Percentiles rank a stretch among this genome's conserved stretches.
phyloP scores from a whole-genome alignment of 2,888 invertebrate genomes.

The Dichetophora obliterata region DNA sequence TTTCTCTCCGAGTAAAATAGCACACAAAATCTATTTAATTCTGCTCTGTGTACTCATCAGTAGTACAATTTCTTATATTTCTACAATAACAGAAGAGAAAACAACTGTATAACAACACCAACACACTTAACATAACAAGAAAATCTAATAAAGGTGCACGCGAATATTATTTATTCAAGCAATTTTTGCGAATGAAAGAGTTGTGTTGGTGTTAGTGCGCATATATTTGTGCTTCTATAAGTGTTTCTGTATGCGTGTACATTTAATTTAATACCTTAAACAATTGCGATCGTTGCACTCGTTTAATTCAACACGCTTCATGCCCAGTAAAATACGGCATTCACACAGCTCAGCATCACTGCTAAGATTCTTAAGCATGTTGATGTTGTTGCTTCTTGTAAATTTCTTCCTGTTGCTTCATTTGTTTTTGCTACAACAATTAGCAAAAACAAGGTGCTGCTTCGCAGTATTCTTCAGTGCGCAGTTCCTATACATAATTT shows the following conservation, averaged over 20 bases:
- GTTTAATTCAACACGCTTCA: not conserved
- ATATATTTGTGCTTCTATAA: not conserved
- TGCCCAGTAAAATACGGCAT: not conserved
- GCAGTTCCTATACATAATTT: not conserved
- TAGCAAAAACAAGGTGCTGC: not conserved
- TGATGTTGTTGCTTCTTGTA: conserved; percentile 9
- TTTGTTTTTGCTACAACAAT: not conserved
- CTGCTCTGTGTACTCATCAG: too few relatives aligned
- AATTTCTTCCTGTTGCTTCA: not conserved
- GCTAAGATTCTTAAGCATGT: conserved; percentile 3
- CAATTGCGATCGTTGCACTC: conserved; percentile 1
- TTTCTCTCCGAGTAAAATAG: too few relatives aligned
- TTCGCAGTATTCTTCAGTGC: conserved; percentile 7
- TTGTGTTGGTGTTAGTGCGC: not conserved
- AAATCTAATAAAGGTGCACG: too few relatives aligned
- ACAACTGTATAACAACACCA: too few relatives aligned
- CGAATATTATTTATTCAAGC: too few relatives aligned
- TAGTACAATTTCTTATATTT: too few relatives aligned
- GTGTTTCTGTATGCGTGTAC: not conserved
- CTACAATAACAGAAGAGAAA: too few relatives aligned
- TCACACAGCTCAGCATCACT: too few relatives aligned
- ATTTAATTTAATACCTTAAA: conserved; percentile 12
- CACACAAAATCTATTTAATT: too few relatives aligned
- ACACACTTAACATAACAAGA: too few relatives aligned
- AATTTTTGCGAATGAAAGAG: too few relatives aligned